A percentile compares a stretch with the other conserved stretches of the same genome.
Conservation (phyloP, 2,888 invertebrate genomes). For the Tinea pellionella region DNA sequence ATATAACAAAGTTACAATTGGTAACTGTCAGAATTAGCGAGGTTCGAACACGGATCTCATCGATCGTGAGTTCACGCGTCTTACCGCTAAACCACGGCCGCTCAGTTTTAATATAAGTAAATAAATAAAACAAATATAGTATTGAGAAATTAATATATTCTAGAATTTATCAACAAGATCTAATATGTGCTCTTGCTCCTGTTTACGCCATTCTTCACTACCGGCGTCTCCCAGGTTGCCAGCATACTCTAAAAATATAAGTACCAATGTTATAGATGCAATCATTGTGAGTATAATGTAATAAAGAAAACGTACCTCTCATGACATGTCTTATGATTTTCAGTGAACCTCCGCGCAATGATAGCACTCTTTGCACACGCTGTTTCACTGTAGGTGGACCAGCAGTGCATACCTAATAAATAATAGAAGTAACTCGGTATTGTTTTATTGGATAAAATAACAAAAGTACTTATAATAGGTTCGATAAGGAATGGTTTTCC, state of each 20-base stretch:
- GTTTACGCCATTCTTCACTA: slow-evolving; percentile 85
- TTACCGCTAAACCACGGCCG: too few species aligned
- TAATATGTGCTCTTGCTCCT: slow-evolving; percentile 91
- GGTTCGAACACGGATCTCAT: too few species aligned
- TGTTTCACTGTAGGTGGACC: slow-evolving; percentile 83
- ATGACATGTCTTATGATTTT: slow-evolving; percentile 94
- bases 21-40: too few species aligned
- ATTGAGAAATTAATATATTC: background rate
- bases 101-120: background rate
- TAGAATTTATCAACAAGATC: slow-evolving; percentile 95
- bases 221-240: slow-evolving; percentile 94
- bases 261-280: background rate
- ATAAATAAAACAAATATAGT: background rate
- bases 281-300: background rate
- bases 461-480: too few species aligned
- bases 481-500: too few species aligned
- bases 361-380: slow-evolving; percentile 88
- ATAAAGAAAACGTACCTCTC: slow-evolving; percentile 74
- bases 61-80: too few species aligned
- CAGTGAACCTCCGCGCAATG: slow-evolving; percentile 88
- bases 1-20: too few species aligned
- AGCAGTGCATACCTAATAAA: slow-evolving; percentile 72
- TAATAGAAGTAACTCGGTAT: too few species aligned
- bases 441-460: too few species aligned
- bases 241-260: slow-evolving; percentile 81